These are phyloP conservation scores for Mamestra configurata DNA, from an alignment of 1,140 invertebrate species.

Conservation along the genomic window DNA sequence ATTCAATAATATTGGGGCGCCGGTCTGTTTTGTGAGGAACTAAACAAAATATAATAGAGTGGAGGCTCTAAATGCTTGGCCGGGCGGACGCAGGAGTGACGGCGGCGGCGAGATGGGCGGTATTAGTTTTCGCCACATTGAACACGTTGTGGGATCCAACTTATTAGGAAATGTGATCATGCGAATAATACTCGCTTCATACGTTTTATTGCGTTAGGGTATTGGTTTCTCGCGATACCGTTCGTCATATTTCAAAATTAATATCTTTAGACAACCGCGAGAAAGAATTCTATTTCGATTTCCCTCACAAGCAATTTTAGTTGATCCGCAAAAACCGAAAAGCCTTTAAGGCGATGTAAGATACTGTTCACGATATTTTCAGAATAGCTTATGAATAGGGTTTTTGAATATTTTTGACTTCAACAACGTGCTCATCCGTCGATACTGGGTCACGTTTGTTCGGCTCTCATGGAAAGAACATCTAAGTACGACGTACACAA, in stretches of 20 bases:
- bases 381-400: not conserved
- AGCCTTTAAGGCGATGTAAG: slow-evolving; percentile 33
- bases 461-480: slow-evolving; percentile 44
- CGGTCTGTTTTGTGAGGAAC: slow-evolving; percentile 59
- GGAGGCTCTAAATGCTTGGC: slow-evolving; percentile 70
- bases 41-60: slow-evolving; percentile 70
- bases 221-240: slow-evolving; percentile 73
- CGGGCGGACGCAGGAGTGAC: slow-evolving; percentile 69
- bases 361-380: slow-evolving; percentile 10
- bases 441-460: slow-evolving; percentile 15
- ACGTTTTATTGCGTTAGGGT: slow-evolving; percentile 80
- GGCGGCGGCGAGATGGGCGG: slow-evolving; percentile 63
- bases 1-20: slow-evolving; percentile 49
- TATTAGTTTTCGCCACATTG: slow-evolving; percentile 83
- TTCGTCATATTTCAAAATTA: slow-evolving; percentile 73
- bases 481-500: slow-evolving; percentile 58
- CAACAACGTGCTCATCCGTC: slow-evolving; percentile 3
- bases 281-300: slow-evolving; percentile 54
- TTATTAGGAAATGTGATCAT: slow-evolving; percentile 86
- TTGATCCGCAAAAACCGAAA: slow-evolving; percentile 11
- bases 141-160: slow-evolving; percentile 84
- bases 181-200: slow-evolving; percentile 85
- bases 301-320: slow-evolving; percentile 10
- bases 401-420: slow-evolving; percentile 21
- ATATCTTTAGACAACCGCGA: slow-evolving; percentile 63